A percentile compares a stretch with the other conserved stretches of the same genome.
phyloP scores from a whole-genome alignment of 2,797 vertebrate genomes.

The Phaenicophaeus curvirostris region DNA sequence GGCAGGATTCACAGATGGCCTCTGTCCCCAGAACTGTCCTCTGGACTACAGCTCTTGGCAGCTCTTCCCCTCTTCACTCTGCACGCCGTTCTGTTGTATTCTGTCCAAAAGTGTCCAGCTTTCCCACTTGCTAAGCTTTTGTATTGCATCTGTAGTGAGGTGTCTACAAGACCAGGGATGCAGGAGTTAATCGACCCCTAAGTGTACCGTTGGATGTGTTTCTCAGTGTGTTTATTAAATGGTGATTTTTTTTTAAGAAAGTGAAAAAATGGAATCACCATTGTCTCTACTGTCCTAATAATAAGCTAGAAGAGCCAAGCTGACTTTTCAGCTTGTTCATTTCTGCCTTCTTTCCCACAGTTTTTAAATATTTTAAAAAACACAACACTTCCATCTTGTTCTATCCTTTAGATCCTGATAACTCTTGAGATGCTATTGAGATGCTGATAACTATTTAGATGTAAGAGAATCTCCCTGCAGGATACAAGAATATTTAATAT shows the following conservation, averaged over 20 bases:
- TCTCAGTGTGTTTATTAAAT: background rate
- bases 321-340: background rate
- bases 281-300: constrained; percentile 5
- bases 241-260: background rate
- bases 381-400: background rate
- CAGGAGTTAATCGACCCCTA: background rate
- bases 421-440: background rate
- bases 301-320: background rate
- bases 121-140: background rate
- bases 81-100: background rate
- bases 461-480: background rate
- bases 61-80: background rate
- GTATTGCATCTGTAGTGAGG: background rate
- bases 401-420: background rate
- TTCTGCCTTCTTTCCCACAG: background rate
- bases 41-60: fast-evolving
- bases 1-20: fast-evolving
- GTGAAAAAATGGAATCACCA: background rate
- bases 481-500: background rate
- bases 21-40: background rate
- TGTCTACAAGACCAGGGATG: background rate
- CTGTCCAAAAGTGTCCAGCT: background rate
- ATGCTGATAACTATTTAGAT: background rate
- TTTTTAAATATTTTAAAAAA: background rate
- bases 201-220: background rate